Evolutionary conservation across 1,140 invertebrate genomes (phyloP).

Genomic region (Bombus confusus): DNA sequence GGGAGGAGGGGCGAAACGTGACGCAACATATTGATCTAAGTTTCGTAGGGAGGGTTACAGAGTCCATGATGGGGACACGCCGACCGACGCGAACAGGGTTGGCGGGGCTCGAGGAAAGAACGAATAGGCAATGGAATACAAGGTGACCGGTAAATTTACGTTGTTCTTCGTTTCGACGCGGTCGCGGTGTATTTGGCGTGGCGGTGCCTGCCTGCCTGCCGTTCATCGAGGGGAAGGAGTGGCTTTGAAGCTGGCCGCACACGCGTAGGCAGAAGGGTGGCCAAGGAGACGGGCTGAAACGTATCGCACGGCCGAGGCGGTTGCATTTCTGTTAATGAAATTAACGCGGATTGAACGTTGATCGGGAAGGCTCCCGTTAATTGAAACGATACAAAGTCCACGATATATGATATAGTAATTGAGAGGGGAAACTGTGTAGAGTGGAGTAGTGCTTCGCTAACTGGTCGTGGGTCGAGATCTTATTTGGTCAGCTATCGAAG

Average conservation of each 20-base stretch:
- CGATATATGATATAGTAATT: neutral
- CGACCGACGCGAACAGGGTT: slow-evolving; percentile 12
- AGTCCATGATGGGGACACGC: slow-evolving; percentile 33
- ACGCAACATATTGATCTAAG: slow-evolving; percentile 81
- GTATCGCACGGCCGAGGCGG: neutral
- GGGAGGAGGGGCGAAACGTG: slow-evolving; percentile 70
- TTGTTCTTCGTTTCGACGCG: slow-evolving; percentile 45
- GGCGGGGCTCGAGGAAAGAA: neutral
- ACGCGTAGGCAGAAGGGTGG: neutral
- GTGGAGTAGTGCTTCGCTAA: neutral
- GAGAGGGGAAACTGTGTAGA: neutral
- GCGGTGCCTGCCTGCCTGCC: neutral
- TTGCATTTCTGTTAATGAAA: slow-evolving; percentile 26
- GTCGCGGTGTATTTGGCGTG: slow-evolving; percentile 18
- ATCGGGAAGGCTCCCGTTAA: neutral
- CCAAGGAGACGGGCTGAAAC: neutral
- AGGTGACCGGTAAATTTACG: slow-evolving; percentile 64
- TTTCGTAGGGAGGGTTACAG: slow-evolving; percentile 70
- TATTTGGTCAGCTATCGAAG: neutral
- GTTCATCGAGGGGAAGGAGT: slow-evolving; percentile 1
- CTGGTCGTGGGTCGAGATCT: neutral
- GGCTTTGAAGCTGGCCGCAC: neutral
- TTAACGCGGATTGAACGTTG: neutral
- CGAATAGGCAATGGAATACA: slow-evolving; percentile 61
- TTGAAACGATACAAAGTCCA: neutral